Percentiles rank a stretch among this genome's conserved stretches.
Conservation (phyloP, 2,113 vertebrate genomes). For the Dasyurus viverrinus region DNA sequence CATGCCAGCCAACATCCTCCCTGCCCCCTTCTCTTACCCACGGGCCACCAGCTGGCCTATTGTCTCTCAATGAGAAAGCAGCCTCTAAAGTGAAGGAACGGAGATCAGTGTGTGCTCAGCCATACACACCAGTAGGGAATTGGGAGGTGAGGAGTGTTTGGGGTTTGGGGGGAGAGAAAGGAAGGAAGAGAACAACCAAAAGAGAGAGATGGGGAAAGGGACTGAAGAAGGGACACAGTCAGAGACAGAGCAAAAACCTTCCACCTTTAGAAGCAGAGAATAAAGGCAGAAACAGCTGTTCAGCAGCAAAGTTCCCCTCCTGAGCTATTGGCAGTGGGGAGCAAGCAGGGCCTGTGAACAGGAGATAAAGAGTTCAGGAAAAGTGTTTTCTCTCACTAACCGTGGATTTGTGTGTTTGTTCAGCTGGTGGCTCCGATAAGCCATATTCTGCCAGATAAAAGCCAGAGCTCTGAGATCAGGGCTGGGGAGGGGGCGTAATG, state of each 20-base stretch:
- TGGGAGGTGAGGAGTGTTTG: conserved; percentile 27
- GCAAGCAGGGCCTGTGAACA: conserved; percentile 70
- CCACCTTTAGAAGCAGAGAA: not conserved
- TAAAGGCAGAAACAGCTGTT: conserved; percentile 3
- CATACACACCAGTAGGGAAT: conserved; percentile 43
- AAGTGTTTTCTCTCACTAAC: conserved; percentile 75
- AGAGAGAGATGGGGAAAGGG: not conserved
- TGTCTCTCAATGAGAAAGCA: conserved; percentile 69
- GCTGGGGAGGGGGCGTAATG: conserved; percentile 41
- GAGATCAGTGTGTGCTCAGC: conserved; percentile 35
- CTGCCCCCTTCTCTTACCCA: conserved; percentile 49
- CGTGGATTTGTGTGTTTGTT: conserved; percentile 79
- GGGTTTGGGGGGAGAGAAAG: conserved; percentile 6
- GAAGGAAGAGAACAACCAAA: not conserved
- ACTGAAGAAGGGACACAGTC: not conserved
- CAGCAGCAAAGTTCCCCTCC: conserved; percentile 46
- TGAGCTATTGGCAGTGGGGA: conserved; percentile 75
- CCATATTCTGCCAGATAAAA: conserved; percentile 76
- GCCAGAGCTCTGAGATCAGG: conserved; percentile 57
- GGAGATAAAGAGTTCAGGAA: conserved; percentile 80
- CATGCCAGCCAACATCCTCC: conserved; percentile 58
- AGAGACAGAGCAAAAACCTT: not conserved
- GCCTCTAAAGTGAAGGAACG: conserved; percentile 43
- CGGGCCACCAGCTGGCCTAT: conserved; percentile 74
- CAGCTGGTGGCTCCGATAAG: conserved; percentile 82